Base-by-base conservation (phyloP, 2,797 vertebrate species). In the Cyprinella venusta region DNA sequence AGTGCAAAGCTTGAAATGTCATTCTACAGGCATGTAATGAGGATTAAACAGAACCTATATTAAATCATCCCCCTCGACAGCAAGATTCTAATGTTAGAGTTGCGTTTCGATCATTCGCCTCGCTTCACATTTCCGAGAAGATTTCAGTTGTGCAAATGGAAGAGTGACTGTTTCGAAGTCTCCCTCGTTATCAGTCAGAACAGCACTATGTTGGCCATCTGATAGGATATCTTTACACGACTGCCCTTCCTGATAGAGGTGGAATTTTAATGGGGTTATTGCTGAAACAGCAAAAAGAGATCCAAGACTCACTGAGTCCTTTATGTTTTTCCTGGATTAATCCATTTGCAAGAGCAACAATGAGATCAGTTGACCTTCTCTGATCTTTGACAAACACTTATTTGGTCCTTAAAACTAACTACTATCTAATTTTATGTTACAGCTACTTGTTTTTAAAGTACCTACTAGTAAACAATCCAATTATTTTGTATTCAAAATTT, bases 41-140 rank as follows among this genome's bases (percentile, higher is more conserved):
- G 21, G 65, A 69, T 83, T 78, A 61, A 61, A 78, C n/a, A 24
- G 54, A 68, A 19, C n/a, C 71, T 33, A 16, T 76, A 30, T 76
- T 52, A 42, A 52, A 70, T 77, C 64, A 50, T 70, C n/a, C 5
- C 21, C 15, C 18, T 82, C 15, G 6, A 76, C 45, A 75, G 10
- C 48, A 45, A 36, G 63, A 54, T 50, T 65, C 42, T 16, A 19
- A 6, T 24, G 54, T 81, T 33, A 69, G 19, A 24, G 18, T 48
- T 48, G 50, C 1, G 6, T 15, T 69, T 30, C 33, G 24, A 77
- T 24, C 2, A 42, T 68, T 52, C 7, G 0, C 16, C 24, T 69
- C n/a, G n/a, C n/a, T n/a, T n/a, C n/a, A n/a, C n/a, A n/a, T n/a
- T n/a, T 79, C 21, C 10, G 1, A 63, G 19, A 48, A 0, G 0